These are phyloP conservation scores for Volucella zonaria DNA, from an alignment of 2,888 invertebrate genomes.

Conservation along the genomic window DNA sequence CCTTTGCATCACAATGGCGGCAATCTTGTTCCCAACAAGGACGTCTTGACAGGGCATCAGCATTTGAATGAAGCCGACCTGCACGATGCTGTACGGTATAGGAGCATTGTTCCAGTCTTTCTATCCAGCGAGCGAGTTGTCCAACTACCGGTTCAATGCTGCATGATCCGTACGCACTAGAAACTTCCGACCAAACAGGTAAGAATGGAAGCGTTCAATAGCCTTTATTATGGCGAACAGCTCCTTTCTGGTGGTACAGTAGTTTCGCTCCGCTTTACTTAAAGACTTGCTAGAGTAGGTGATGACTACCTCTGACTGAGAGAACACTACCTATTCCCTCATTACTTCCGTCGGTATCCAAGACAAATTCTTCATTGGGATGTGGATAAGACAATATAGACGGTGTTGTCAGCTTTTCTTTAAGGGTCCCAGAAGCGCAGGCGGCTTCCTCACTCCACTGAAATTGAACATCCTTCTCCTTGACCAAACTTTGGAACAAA, in stretches of 20 bases:
- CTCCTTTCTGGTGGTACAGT: constrained; percentile 13
- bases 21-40: not conserved
- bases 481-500: not conserved
- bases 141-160: not conserved
- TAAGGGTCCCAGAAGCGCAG: not conserved
- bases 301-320: too few species aligned
- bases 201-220: too few species aligned
- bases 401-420: not conserved
- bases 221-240: constrained; percentile 7
- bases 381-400: too few species aligned
- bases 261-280: too few species aligned
- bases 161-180: constrained; percentile 4
- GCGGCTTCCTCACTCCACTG: constrained; percentile 12
- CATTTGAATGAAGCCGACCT: constrained; percentile 19
- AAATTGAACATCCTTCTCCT: not conserved
- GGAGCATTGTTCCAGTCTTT: not conserved
- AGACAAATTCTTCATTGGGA: too few species aligned
- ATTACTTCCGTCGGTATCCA: too few species aligned
- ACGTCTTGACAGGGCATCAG: not conserved
- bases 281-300: too few species aligned
- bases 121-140: constrained; percentile 15
- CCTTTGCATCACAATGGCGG: not conserved
- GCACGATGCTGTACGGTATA: constrained; percentile 5
- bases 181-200: constrained; percentile 1
- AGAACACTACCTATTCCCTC: too few species aligned